phyloP scores from a whole-genome alignment of 2,113 vertebrate genomes.

The Catharus fuscescens region DNA sequence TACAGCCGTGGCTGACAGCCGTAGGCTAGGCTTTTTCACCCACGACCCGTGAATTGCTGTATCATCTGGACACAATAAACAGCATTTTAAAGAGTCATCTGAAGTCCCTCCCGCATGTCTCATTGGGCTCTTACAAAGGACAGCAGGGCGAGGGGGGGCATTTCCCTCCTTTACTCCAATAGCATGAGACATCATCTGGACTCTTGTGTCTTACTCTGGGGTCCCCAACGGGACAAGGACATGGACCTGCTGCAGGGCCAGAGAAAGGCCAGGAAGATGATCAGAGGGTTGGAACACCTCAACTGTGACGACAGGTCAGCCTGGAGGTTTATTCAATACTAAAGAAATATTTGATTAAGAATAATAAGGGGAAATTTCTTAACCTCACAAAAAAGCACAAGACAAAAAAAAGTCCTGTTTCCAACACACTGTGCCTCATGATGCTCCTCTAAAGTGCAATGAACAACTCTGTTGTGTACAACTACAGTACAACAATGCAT shows the following conservation, averaged over 20 bases:
- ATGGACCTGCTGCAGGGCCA: background rate
- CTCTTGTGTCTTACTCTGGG: background rate
- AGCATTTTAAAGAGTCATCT: too few relatives aligned
- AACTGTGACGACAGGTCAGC: background rate
- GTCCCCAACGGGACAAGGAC: background rate
- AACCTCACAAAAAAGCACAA: background rate
- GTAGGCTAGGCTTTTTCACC: too few relatives aligned
- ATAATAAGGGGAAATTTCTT: background rate
- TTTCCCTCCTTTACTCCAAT: background rate
- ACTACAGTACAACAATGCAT: background rate
- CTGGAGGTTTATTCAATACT: background rate
- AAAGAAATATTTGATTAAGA: background rate
- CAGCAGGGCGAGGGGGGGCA: fast-evolving
- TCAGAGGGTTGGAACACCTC: background rate
- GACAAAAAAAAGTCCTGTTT: background rate
- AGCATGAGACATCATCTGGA: background rate
- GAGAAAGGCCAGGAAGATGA: background rate
- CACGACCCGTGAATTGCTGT: too few relatives aligned
- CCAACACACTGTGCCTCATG: background rate
- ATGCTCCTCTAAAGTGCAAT: background rate
- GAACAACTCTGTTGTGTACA: background rate
- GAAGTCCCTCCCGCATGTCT: too few relatives aligned
- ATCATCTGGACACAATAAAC: too few relatives aligned
- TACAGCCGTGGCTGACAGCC: too few relatives aligned
- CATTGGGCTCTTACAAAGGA: too few relatives aligned